phyloP scores from a whole-genome alignment of 2,888 invertebrate genomes.

The Drymonia ruficornis region DNA sequence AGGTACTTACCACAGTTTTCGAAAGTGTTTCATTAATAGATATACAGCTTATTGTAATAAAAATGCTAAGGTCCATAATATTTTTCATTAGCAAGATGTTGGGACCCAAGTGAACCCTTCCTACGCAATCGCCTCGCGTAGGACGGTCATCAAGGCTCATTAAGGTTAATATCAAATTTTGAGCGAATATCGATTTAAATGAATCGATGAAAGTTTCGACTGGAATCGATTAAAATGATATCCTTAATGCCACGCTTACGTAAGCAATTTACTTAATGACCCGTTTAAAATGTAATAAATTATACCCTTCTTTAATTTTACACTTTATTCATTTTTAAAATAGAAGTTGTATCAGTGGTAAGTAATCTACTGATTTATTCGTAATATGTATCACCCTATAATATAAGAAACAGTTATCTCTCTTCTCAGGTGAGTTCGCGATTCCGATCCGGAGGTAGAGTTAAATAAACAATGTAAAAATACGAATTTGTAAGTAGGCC shows the following conservation, averaged over 20 bases:
- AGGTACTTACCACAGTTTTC: no score
- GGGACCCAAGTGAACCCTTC: slow-evolving; percentile 29
- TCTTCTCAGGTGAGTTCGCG: no score
- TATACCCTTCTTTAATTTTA: slow-evolving; percentile 16
- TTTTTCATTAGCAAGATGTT: background rate
- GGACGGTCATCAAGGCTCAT: slow-evolving; percentile 75
- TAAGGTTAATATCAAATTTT: slow-evolving; percentile 79
- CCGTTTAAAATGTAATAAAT: slow-evolving; percentile 48
- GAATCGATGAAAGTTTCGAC: slow-evolving; percentile 76
- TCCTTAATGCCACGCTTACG: slow-evolving; percentile 45
- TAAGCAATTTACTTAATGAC: slow-evolving; percentile 59
- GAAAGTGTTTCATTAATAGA: no score
- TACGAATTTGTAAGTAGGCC: no score
- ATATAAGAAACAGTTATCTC: no score
- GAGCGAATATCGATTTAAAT: slow-evolving; percentile 75
- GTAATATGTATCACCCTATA: no score
- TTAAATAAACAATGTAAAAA: no score
- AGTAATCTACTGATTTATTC: no score
- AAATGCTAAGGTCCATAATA: background rate
- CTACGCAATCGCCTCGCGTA: slow-evolving; percentile 40
- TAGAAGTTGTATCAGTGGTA: no score
- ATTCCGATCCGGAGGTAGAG: no score
- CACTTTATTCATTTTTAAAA: no score
- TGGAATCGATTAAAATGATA: slow-evolving; percentile 62
- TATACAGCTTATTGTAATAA: no score